phyloP scores from a whole-genome alignment of 2,888 invertebrate genomes.

The Sympetrum striolatum region DNA sequence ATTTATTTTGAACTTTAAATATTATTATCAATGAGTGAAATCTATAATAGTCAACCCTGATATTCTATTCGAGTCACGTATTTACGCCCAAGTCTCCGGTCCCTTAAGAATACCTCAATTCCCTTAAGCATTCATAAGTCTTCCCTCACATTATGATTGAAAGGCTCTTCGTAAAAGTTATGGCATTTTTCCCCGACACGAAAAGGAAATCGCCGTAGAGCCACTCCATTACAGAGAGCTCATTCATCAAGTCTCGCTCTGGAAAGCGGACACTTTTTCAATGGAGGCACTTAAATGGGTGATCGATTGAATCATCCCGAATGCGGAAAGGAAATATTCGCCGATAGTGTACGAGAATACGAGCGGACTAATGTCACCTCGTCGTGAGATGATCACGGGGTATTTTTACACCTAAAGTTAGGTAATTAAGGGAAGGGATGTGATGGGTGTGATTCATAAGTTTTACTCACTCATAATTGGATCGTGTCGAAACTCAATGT shows the following conservation, averaged over 20 bases:
- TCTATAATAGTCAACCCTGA: too few species aligned
- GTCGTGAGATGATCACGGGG: neutral
- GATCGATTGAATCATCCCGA: neutral
- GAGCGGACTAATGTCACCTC: neutral
- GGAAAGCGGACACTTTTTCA: neutral
- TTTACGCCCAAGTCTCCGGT: too few species aligned
- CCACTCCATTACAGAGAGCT: neutral
- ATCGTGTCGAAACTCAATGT: too few species aligned
- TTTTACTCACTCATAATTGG: too few species aligned
- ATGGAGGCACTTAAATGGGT: neutral
- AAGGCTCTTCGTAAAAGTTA: neutral
- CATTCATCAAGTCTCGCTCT: neutral
- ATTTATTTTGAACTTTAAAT: too few species aligned
- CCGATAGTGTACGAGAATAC: too few species aligned
- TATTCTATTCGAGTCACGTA: too few species aligned
- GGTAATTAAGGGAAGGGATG: neutral
- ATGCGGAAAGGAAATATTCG: neutral
- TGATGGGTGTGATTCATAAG: too few species aligned
- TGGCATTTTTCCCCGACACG: neutral
- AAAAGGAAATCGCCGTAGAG: neutral
- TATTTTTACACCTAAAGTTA: neutral
- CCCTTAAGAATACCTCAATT: too few species aligned
- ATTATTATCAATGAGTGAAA: too few species aligned
- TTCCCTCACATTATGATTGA: neutral
- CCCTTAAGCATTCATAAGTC: neutral